Percentiles rank a stretch among this genome's conserved stretches.
Evolutionary conservation across 2,797 vertebrate species (phyloP).

Genomic region (Pterois miles): DNA sequence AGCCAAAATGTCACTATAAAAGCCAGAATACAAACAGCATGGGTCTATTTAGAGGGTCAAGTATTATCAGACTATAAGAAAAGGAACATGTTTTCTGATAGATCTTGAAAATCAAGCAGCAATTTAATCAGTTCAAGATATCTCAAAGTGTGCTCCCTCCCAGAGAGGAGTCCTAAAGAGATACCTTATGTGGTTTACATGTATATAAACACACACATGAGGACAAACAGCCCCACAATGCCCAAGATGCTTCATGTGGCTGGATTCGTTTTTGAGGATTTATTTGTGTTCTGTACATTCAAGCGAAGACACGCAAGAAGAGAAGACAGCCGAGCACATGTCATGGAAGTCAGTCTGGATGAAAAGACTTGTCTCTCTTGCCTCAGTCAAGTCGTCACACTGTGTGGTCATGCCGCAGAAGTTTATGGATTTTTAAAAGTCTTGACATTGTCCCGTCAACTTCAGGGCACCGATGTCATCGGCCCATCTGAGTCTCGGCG

Average conservation of each 20-base stretch:
- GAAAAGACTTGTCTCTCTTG: constrained; percentile 68
- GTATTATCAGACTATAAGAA: constrained; percentile 13
- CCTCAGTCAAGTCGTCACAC: constrained; percentile 43
- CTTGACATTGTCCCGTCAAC: constrained; percentile 74
- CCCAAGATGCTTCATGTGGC: constrained; percentile 36
- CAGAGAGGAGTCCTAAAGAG: constrained; percentile 36
- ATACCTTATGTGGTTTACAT: constrained; percentile 50
- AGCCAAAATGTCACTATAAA: constrained; percentile 4
- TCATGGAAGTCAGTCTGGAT: constrained; percentile 65
- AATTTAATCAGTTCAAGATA: constrained; percentile 53
- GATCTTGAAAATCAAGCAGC: background rate
- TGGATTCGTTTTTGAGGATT: constrained; percentile 48
- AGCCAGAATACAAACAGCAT: constrained; percentile 3
- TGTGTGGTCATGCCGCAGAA: constrained; percentile 60
- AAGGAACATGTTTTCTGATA: background rate
- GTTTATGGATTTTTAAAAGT: constrained; percentile 61
- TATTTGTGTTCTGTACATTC: constrained; percentile 24
- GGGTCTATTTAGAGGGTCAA: background rate
- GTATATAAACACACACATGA: constrained; percentile 55
- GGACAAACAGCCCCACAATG: constrained; percentile 27
- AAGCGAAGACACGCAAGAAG: constrained; percentile 41
- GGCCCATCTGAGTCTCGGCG: constrained; percentile 43
- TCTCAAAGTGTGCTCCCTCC: constrained; percentile 1
- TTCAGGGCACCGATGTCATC: constrained; percentile 63
- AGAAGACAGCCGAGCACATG: constrained; percentile 49